A percentile compares a stretch with the other conserved stretches of the same genome.
These are phyloP conservation scores for Arge pagana DNA, from an alignment of 2,888 invertebrate species.

Conservation along the genomic window DNA sequence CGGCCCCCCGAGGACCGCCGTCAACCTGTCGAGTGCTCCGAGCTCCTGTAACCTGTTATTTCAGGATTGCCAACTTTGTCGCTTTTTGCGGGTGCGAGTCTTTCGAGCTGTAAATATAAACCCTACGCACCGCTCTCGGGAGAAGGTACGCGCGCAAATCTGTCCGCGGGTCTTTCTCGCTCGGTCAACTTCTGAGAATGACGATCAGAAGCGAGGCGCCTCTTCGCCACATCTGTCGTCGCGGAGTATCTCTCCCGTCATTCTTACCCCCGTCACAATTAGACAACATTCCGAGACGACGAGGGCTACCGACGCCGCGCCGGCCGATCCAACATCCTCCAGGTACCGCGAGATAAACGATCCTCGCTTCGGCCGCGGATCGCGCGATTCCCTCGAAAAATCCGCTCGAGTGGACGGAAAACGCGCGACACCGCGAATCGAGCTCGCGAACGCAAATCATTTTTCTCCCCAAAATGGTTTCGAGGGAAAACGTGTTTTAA, in stretches of 20 bases:
- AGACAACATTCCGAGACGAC: constrained; percentile 40
- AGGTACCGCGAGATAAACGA: too few species aligned
- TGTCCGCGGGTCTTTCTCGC: constrained; percentile 7
- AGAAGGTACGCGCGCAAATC: constrained; percentile 3
- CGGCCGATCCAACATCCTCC: too few species aligned
- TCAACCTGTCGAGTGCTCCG: constrained; percentile 35
- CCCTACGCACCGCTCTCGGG: background rate
- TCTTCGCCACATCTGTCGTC: constrained; percentile 42
- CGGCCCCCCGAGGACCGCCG: constrained; percentile 12
- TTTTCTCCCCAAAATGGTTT: too few species aligned
- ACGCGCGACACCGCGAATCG: too few species aligned
- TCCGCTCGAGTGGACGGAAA: too few species aligned
- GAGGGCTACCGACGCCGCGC: too few species aligned
- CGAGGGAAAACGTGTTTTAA: too few species aligned
- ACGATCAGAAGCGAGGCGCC: constrained; percentile 33
- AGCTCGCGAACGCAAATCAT: too few species aligned
- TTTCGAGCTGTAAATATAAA: constrained; percentile 48
- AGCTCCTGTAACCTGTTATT: constrained; percentile 52
- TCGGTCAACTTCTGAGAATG: constrained; percentile 6
- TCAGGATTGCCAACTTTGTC: constrained; percentile 51
- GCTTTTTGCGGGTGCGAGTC: constrained; percentile 46
- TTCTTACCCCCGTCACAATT: constrained; percentile 35
- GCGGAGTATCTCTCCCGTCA: background rate
- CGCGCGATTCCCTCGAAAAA: too few species aligned
- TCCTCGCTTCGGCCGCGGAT: too few species aligned